phyloP scores from a whole-genome alignment of 2,888 invertebrate genomes.

The Mythimna pallens region DNA sequence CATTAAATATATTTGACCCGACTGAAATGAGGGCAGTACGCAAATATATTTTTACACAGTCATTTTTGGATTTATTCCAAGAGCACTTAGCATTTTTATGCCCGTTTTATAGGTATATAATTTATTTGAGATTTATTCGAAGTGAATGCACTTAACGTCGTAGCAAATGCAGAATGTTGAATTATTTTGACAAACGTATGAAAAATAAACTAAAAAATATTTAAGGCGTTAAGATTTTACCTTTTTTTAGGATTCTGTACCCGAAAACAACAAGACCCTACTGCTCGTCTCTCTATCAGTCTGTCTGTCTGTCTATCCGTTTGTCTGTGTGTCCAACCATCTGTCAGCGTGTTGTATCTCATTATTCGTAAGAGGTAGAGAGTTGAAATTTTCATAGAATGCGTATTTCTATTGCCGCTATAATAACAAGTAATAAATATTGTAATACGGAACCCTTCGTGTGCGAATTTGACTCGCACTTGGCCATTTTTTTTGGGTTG shows the following conservation, averaged over 20 bases:
- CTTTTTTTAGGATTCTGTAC: background rate
- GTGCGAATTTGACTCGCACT: no score
- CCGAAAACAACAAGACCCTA: no score
- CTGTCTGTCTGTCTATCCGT: no score
- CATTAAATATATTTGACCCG: constrained; percentile 20
- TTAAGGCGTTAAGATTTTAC: background rate
- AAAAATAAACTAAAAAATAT: background rate
- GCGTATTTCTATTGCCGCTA: no score
- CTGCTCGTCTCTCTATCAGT: no score
- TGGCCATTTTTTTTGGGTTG: background rate
- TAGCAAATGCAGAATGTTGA: constrained; percentile 14
- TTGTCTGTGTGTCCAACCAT: no score
- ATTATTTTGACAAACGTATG: constrained; percentile 14
- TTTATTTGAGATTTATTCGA: constrained; percentile 60
- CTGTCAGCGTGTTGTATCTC: no score
- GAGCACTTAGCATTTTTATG: constrained; percentile 61
- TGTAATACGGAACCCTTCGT: no score
- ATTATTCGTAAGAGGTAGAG: no score
- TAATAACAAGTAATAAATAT: no score
- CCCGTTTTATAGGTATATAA: constrained; percentile 59
- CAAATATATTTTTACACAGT: constrained; percentile 37
- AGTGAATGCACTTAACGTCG: constrained; percentile 42
- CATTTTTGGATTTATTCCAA: constrained; percentile 64
- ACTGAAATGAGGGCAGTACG: constrained; percentile 21
- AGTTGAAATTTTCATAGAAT: no score